These are phyloP conservation scores for Brachyopa scutellaris DNA, from an alignment of 2,888 invertebrate genomes.

Conservation along the genomic window DNA sequence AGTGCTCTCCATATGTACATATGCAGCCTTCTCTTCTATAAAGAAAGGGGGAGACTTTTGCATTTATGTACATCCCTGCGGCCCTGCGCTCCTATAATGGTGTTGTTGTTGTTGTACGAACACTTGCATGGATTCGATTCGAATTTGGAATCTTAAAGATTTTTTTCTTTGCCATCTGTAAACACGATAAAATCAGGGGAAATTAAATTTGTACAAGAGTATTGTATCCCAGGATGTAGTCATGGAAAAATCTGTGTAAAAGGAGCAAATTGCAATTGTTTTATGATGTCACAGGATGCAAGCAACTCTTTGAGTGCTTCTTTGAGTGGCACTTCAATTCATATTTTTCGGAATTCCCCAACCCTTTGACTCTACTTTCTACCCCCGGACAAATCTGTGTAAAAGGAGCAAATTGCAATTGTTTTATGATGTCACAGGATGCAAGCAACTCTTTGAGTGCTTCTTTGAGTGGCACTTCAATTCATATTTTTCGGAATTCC, in stretches of 20 bases:
- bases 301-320: slow-evolving; percentile 47
- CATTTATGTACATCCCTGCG: slow-evolving; percentile 29
- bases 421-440: background rate
- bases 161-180: slow-evolving; percentile 58
- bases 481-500: slow-evolving; percentile 35
- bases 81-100: no score
- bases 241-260: background rate
- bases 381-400: background rate
- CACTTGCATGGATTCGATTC: slow-evolving; percentile 53
- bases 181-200: slow-evolving; percentile 53
- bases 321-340: slow-evolving; percentile 30
- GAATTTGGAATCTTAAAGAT: slow-evolving; percentile 47
- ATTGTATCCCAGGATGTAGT: slow-evolving; percentile 29
- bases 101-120: slow-evolving; percentile 27
- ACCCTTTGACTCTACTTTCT: no score
- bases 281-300: slow-evolving; percentile 12
- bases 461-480: slow-evolving; percentile 27
- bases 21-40: slow-evolving; percentile 11
- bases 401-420: background rate
- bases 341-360: slow-evolving; percentile 37
- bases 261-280: slow-evolving; percentile 29
- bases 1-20: slow-evolving; percentile 1
- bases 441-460: slow-evolving; percentile 45
- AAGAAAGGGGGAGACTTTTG: slow-evolving; percentile 50
- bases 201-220: slow-evolving; percentile 48